Evolutionary conservation across 1,140 invertebrate genomes (phyloP).

Genomic region (Trichonephila inaurata): DNA sequence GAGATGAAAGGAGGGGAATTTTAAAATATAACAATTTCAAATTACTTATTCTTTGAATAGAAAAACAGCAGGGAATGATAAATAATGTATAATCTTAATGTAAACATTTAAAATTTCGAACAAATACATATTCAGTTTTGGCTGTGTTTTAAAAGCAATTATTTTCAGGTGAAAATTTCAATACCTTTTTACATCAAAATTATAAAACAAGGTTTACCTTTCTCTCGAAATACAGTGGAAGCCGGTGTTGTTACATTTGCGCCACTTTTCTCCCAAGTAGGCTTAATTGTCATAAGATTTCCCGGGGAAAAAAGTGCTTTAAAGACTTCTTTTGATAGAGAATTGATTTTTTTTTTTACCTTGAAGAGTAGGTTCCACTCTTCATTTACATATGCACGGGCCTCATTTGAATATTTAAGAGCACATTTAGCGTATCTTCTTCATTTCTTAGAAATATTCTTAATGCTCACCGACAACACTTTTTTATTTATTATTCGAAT

Average conservation of each 20-base stretch:
- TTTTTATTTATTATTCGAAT: slow-evolving; percentile 51
- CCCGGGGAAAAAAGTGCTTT: slow-evolving; percentile 22
- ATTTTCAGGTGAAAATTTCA: no score
- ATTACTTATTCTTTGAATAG: no score
- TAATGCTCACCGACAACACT: neutral
- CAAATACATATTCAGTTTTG: no score
- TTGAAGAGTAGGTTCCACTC: neutral
- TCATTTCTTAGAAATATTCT: slow-evolving; percentile 40
- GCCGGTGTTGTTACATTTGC: neutral
- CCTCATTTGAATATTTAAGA: slow-evolving; percentile 73
- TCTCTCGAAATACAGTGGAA: neutral
- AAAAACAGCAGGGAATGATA: no score
- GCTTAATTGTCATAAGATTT: slow-evolving; percentile 53
- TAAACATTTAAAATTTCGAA: neutral
- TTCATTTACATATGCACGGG: slow-evolving; percentile 62
- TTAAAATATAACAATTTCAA: no score
- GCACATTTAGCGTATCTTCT: slow-evolving; percentile 37
- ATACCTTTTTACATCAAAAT: neutral
- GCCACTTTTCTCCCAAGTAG: slow-evolving; percentile 15
- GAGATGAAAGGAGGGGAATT: no score
- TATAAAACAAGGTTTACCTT: neutral
- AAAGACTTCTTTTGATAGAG: slow-evolving; percentile 56
- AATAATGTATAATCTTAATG: no score
- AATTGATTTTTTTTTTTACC: slow-evolving; percentile 64
- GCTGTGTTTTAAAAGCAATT: no score